Base-by-base conservation (phyloP, 2,113 vertebrate genomes). In the Tapirus terrestris region DNA sequence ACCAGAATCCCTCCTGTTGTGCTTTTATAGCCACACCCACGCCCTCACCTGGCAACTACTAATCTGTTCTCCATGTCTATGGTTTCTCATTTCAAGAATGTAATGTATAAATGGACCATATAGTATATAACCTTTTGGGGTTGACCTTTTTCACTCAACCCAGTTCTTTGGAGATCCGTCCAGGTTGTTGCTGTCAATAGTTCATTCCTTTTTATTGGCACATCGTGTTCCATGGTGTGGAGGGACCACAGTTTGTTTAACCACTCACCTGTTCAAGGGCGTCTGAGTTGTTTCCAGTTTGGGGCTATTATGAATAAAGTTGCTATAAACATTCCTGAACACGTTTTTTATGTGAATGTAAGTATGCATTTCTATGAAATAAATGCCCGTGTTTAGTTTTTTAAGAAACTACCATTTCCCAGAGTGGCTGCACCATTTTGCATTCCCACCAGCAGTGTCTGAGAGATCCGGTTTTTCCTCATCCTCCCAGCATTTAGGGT, bases 181-280 rank as follows among this genome's bases (percentile, higher is more conserved):
- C 43, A 2, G 43, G 18, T 23, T 20, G 4, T 11, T 5, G 23
- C 0, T 18, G 16, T 39, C 53, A 3, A 1, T 1, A 4, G 70
- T 13, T 2, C 1, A 5, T 12, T 51, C 13, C 33, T 63, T 36
- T 31, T 18, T 23, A 3, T 18, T 13, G 53, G 18, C 8, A 6
- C 20, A 0, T 25, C 9, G 33, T 8, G 0, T 29, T 68, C 63
- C 48, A 0, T 3, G 29, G 12, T 29, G 1, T 18, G 39, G 51
- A 2, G 0, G 13, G 1, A 7, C 75, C 8, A 0, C 25, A 0
- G 27, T 25, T 33, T n/a, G 12, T 8, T 45, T 7, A 8, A 16
- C 63, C 12, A 0, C 21, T 31, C 25, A 5, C 39, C 31, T 31
- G 33, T n/a, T 36, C 51, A 58, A 36, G 61, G 72, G 36, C 27